Evolutionary conservation across 2,797 vertebrate species (phyloP).

Genomic region (Columba guinea): DNA sequence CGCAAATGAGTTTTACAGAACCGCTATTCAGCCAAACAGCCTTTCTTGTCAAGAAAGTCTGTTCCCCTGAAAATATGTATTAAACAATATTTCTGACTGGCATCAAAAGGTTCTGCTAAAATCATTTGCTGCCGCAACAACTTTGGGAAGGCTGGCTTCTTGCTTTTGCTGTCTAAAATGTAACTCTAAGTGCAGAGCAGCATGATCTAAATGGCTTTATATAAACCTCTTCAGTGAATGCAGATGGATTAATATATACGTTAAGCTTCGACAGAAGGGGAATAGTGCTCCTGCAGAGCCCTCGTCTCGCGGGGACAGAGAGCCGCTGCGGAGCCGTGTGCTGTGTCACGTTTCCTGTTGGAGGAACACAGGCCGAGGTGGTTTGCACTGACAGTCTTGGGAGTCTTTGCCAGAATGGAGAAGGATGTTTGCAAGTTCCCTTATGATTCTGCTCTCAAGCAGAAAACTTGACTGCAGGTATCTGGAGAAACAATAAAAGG

Average conservation of each 20-base stretch:
- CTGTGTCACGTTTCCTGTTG: neutral
- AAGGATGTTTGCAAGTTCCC: neutral
- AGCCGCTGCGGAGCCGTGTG: fast-evolving
- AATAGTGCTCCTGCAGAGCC: neutral
- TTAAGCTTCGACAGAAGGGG: neutral
- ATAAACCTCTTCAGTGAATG: neutral
- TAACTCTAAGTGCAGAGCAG: neutral
- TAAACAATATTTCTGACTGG: slow-evolving; percentile 33
- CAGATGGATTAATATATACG: neutral
- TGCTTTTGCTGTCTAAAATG: slow-evolving; percentile 51
- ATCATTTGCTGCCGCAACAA: slow-evolving; percentile 40
- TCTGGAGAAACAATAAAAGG: neutral
- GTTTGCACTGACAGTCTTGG: neutral
- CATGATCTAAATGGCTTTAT: slow-evolving; percentile 5
- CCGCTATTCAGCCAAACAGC: neutral
- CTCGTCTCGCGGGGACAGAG: neutral
- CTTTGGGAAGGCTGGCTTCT: slow-evolving; percentile 41
- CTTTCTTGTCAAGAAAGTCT: neutral
- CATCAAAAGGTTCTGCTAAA: slow-evolving; percentile 37
- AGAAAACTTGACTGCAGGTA: neutral
- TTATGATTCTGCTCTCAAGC: neutral
- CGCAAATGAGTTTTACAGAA: slow-evolving; percentile 9
- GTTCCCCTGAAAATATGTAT: neutral
- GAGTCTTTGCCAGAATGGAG: neutral
- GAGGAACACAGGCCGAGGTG: neutral